Percentiles rank a stretch among this genome's conserved stretches.
Evolutionary conservation across 2,113 vertebrate genomes (phyloP).

Genomic region (Synchiropus splendidus): DNA sequence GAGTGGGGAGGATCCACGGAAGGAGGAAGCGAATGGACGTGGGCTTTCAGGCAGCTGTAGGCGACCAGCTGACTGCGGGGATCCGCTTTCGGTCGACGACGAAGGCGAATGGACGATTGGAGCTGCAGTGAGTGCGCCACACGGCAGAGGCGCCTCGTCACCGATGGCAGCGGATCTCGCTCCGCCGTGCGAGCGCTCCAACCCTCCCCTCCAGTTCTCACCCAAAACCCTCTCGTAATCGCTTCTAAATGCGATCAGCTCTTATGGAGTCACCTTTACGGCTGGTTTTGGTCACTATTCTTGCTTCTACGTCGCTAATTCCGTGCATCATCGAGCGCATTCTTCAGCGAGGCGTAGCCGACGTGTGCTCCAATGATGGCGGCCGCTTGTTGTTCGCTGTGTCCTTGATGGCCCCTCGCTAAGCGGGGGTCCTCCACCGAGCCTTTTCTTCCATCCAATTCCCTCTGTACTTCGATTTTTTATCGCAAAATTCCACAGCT

Average conservation of each 20-base stretch:
- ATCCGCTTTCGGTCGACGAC: constrained; percentile 70
- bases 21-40: constrained; percentile 67
- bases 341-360: constrained; percentile 64
- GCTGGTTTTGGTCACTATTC: neutral
- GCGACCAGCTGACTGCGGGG: constrained; percentile 74
- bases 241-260: too few relatives aligned
- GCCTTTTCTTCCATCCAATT: too few relatives aligned
- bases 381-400: constrained; percentile 54
- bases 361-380: constrained; percentile 61
- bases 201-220: constrained; percentile 1
- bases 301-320: neutral
- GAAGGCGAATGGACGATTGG: constrained; percentile 64
- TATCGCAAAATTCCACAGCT: too few relatives aligned
- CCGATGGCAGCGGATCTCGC: constrained; percentile 51
- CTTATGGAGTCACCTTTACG: too few relatives aligned
- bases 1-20: constrained; percentile 67
- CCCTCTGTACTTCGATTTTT: too few relatives aligned
- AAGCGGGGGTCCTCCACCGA: constrained; percentile 7
- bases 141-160: constrained; percentile 58
- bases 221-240: too few relatives aligned
- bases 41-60: constrained; percentile 70
- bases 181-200: constrained; percentile 54
- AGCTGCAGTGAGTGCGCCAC: constrained; percentile 66
- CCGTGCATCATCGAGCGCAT: constrained; percentile 27
- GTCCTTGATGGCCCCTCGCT: constrained; percentile 51